phyloP scores from a whole-genome alignment of 2,888 invertebrate genomes.

The Onchidella celtica region DNA sequence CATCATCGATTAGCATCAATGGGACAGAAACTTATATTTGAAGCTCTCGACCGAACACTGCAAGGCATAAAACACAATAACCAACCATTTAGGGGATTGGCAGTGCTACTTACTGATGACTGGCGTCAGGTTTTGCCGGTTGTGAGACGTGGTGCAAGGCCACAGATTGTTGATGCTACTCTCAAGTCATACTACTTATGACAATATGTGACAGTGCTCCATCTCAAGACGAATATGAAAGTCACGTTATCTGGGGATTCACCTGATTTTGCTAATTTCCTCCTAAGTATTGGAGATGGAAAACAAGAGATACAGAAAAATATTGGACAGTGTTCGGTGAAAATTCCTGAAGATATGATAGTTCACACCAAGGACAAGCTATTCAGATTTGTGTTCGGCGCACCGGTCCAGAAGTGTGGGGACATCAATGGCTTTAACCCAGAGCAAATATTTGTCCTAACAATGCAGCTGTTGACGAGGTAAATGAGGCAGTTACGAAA shows the following conservation, averaged over 20 bases:
- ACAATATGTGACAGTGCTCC: neutral
- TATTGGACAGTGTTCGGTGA: neutral
- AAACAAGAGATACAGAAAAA: neutral
- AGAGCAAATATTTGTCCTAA: slow-evolving; percentile 8
- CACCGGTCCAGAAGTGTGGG: neutral
- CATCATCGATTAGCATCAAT: neutral
- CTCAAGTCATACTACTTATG: neutral
- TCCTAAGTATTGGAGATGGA: neutral
- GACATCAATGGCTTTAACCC: neutral
- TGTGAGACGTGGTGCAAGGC: slow-evolving; percentile 2
- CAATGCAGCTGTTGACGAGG: neutral
- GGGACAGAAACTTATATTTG: slow-evolving; percentile 4
- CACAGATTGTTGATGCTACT: slow-evolving; percentile 13
- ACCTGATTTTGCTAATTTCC: neutral
- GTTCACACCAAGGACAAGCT: neutral
- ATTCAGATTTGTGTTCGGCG: neutral
- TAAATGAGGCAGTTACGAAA: neutral
- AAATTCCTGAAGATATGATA: neutral
- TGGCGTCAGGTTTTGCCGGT: slow-evolving; percentile 9
- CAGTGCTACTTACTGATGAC: neutral
- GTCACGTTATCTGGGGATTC: neutral
- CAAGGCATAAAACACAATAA: neutral
- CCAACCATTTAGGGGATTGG: neutral
- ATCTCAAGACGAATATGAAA: neutral
- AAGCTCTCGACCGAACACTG: slow-evolving; percentile 3